phyloP scores from a whole-genome alignment of 2,797 vertebrate genomes.

The Anabas testudineus region DNA sequence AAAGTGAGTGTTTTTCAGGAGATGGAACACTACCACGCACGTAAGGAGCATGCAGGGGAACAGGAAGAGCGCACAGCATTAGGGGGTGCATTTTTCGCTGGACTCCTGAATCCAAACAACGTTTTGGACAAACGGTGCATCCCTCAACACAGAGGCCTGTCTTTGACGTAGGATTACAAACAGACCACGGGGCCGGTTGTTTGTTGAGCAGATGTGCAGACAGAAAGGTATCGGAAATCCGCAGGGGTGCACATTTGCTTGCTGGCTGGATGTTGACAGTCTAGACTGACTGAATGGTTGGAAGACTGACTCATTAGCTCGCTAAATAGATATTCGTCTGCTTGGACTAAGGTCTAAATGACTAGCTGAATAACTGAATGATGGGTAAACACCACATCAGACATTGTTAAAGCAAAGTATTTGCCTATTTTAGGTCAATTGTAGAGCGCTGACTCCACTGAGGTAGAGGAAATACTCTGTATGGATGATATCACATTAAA shows the following conservation, averaged over 20 bases:
- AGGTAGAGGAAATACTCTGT: constrained; percentile 2
- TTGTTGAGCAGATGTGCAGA: constrained; percentile 19
- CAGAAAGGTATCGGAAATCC: constrained; percentile 6
- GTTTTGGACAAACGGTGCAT: constrained; percentile 28
- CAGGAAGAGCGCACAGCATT: constrained; percentile 54
- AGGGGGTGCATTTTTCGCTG: constrained; percentile 24
- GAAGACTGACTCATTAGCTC: constrained; percentile 40
- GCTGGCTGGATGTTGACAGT: constrained; percentile 40
- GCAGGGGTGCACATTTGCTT: constrained; percentile 26
- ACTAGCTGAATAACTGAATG: constrained; percentile 14
- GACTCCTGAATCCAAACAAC: constrained; percentile 14
- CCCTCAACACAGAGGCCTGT: not conserved
- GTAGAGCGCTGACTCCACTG: not conserved
- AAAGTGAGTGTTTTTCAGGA: constrained; percentile 23
- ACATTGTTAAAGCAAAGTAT: constrained; percentile 14
- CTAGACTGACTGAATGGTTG: constrained; percentile 18
- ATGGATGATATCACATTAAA: constrained; percentile 1
- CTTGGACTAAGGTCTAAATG: constrained; percentile 10
- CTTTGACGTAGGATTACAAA: constrained; percentile 22
- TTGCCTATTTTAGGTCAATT: constrained; percentile 35
- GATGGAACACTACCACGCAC: constrained; percentile 36
- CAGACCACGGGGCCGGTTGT: not conserved
- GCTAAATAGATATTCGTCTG: constrained; percentile 20
- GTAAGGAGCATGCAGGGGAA: constrained; percentile 15
- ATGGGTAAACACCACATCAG: constrained; percentile 16